Base-by-base conservation (phyloP, 2,888 invertebrate species). In the Eledona agricola region DNA sequence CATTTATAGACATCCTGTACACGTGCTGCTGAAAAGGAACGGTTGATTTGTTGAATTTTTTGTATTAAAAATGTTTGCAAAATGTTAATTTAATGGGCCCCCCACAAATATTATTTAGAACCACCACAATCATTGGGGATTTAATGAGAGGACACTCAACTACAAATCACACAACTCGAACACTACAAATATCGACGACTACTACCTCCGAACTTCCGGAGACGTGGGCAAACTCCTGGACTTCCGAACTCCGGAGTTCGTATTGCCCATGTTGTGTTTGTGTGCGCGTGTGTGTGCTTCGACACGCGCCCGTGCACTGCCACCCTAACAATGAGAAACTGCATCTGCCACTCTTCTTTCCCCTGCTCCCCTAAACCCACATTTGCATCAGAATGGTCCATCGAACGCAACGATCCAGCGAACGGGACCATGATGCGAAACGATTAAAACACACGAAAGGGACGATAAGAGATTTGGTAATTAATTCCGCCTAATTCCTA, bases 141-240 rank as follows among this genome's bases (percentile, higher is more conserved):
- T n/a, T n/a, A n/a, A n/a, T n/a, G n/a, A n/a, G n/a, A n/a, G n/a
- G n/a, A n/a, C n/a, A n/a, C n/a, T n/a, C n/a, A n/a, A n/a, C n/a
- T n/a, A n/a, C n/a, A n/a, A n/a, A n/a, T n/a, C 9, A 23, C 4
- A 23, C 23, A 23, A n/a, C 23, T 6, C 29, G 29, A 29, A 13
- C 11, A 13, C 5, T 7, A 4, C n/a, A 29, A 11, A 32, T 32
- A n/a, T n/a, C n/a, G n/a, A n/a, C n/a, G n/a, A n/a, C n/a, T 26
- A 40, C 31, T 31, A 69, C 64, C 70, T 74, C 60, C 75, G 69
- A 20, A 71, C 69, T 69, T 72, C 73, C 15, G 73, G 89, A 46
- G 90, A 90, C 60, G 88, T 90, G 54, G 90, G 90, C 71, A 90
- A 79, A 75, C 90, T 90, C 71, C 88, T 79, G 32, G 82, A 84